Conservation (phyloP, 2,888 invertebrate species). For the Drosophila fulvimacula region DNA sequence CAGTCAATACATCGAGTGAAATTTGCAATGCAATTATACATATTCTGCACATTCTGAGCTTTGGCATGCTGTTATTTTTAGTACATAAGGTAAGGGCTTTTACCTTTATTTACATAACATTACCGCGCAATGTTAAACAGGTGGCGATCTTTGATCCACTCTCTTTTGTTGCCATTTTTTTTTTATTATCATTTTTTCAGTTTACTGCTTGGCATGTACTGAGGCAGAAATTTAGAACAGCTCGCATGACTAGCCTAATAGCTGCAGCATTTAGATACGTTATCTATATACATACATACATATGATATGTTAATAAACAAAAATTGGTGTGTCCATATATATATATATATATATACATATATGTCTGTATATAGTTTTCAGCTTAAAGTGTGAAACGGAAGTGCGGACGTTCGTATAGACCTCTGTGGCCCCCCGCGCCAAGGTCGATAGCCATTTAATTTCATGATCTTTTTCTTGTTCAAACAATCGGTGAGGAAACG, state of each 20-base stretch:
- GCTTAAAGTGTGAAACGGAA: conserved; percentile 73
- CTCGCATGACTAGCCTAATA: conserved; percentile 3
- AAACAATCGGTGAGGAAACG: conserved; percentile 60
- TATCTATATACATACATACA: neutral
- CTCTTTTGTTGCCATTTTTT: neutral
- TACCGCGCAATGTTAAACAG: conserved; percentile 8
- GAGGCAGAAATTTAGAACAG: neutral
- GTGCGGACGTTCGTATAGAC: conserved; percentile 63
- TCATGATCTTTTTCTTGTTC: conserved; percentile 73
- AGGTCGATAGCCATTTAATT: conserved; percentile 70
- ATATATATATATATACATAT: conserved; percentile 6
- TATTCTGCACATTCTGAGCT: neutral
- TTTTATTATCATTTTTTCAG: neutral
- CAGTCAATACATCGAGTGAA: neutral
- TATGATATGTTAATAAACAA: conserved; percentile 44
- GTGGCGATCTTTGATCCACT: conserved; percentile 35
- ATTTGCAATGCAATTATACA: neutral
- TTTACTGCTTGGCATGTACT: conserved; percentile 16
- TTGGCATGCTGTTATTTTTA: conserved; percentile 4
- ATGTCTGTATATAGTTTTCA: conserved; percentile 28
- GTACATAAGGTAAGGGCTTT: neutral
- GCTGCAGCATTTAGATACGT: neutral
- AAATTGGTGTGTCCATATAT: conserved; percentile 25
- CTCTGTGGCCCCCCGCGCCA: conserved; percentile 60
- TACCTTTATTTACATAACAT: conserved; percentile 9